Evolutionary conservation across 2,888 invertebrate species (phyloP).

Genomic region (Machimus atricapillus): DNA sequence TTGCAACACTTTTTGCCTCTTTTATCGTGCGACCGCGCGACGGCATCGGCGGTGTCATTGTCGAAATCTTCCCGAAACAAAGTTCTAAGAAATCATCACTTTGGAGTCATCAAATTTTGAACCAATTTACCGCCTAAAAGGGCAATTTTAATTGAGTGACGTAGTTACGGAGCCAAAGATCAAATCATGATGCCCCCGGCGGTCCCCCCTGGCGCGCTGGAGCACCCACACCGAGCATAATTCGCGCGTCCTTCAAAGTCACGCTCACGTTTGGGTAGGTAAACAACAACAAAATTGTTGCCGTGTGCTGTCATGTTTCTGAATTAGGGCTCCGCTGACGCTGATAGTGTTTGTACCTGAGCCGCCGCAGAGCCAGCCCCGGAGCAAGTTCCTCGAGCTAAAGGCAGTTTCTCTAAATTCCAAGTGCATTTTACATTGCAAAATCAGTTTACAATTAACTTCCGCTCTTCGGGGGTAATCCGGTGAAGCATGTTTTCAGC

Average conservation of each 20-base stretch:
- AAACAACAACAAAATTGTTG: not conserved
- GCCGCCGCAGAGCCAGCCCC: not conserved
- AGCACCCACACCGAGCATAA: not conserved
- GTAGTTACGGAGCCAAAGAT: not conserved
- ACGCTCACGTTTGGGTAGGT: not conserved
- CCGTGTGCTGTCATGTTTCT: not conserved
- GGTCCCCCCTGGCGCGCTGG: not conserved
- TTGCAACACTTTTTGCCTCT: not conserved
- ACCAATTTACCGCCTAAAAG: not conserved
- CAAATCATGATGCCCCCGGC: not conserved
- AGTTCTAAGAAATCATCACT: not conserved
- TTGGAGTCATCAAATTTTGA: not conserved
- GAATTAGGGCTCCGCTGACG: not conserved
- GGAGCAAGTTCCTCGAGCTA: not conserved
- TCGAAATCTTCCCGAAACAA: not conserved
- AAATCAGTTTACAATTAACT: not conserved
- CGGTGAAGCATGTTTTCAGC: not conserved
- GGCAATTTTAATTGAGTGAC: not conserved
- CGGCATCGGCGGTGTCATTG: not conserved
- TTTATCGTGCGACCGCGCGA: not conserved
- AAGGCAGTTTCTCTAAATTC: not conserved
- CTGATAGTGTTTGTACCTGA: not conserved
- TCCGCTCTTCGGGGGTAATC: not conserved
- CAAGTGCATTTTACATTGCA: not conserved
- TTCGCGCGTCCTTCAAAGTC: not conserved